Evolutionary conservation across 2,113 vertebrate genomes (phyloP).

Genomic region (Cavia aperea): DNA sequence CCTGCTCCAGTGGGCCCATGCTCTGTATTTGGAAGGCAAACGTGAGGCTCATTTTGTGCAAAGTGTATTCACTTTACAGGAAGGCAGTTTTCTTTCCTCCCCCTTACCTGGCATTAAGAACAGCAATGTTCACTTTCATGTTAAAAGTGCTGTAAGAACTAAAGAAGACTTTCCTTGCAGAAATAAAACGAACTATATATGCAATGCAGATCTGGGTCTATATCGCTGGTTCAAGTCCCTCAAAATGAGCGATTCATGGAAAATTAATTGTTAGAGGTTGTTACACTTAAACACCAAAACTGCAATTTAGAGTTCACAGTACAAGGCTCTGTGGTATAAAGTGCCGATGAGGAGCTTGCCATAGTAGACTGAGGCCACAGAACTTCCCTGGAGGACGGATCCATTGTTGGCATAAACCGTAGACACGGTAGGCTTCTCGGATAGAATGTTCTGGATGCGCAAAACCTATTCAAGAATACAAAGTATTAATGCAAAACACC

Average conservation of each 20-base stretch:
- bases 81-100: conserved; percentile 42
- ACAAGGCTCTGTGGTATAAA: conserved; percentile 86
- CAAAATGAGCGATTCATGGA: conserved; percentile 26
- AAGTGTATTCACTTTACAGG: not conserved
- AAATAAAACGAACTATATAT: conserved; percentile 38
- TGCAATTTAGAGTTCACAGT: conserved; percentile 80
- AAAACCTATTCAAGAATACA: conserved; percentile 78
- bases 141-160: conserved; percentile 38
- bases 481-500: conserved; percentile 34
- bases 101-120: not conserved
- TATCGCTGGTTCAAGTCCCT: not conserved
- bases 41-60: not conserved
- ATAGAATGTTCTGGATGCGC: conserved; percentile 86
- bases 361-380: conserved; percentile 79
- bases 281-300: not conserved
- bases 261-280: conserved; percentile 24
- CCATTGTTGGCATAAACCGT: conserved; percentile 86
- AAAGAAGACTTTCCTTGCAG: not conserved
- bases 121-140: conserved; percentile 8
- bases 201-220: conserved; percentile 14
- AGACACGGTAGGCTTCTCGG: conserved; percentile 82
- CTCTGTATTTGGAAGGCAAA: not conserved
- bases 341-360: conserved; percentile 88
- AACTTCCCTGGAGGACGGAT: conserved; percentile 83
- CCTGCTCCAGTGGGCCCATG: not conserved